phyloP scores from a whole-genome alignment of 53 echinoderm and acorn worm genomes.

The Crossaster papposus region DNA sequence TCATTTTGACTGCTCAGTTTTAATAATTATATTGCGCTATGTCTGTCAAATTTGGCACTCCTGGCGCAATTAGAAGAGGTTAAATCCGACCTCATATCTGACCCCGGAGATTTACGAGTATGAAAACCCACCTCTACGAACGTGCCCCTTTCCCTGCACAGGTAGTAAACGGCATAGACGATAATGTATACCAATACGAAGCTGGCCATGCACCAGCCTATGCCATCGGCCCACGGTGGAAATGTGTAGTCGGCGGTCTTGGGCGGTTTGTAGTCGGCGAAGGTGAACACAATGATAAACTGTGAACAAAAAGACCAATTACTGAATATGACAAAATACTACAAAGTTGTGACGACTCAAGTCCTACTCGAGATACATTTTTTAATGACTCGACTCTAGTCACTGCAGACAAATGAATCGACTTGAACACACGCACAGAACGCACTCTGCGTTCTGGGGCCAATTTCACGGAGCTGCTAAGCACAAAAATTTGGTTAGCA shows the following conservation, averaged over 20 bases:
- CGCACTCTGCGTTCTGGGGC: too few species aligned
- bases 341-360: too few species aligned
- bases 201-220: constrained; percentile 77
- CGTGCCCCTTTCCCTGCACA: constrained; percentile 52
- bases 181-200: constrained; percentile 65
- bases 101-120: too few species aligned
- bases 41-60: too few species aligned
- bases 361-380: background rate
- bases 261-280: constrained; percentile 73
- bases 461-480: too few species aligned
- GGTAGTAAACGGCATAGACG: constrained; percentile 57
- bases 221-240: constrained; percentile 77
- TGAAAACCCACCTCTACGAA: constrained; percentile 66
- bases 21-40: background rate
- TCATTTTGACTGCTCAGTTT: too few species aligned
- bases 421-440: too few species aligned
- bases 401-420: too few species aligned
- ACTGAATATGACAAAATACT: background rate
- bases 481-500: too few species aligned
- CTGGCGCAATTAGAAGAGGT: too few species aligned
- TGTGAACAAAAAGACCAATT: constrained; percentile 3
- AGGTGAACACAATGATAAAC: constrained; percentile 75
- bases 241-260: constrained; percentile 71
- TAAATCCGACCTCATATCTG: background rate
- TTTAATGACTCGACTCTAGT: too few species aligned